Base-by-base conservation (phyloP, 2,888 invertebrate species). In the Epinotia bilunana region DNA sequence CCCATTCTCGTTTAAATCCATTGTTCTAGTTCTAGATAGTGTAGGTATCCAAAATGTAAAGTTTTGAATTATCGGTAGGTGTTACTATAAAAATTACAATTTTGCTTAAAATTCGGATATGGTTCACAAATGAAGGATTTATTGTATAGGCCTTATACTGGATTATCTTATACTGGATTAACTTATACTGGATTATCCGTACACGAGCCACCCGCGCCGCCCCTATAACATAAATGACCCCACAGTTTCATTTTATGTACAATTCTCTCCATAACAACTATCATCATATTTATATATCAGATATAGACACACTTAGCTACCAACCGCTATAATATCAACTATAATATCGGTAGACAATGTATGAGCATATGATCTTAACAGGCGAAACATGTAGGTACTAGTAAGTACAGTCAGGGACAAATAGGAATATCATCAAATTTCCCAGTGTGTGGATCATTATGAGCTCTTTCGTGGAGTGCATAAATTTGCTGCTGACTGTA, bases 291-390 rank as follows among this genome's bases (percentile, higher is more conserved):
- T n/a, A n/a, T n/a, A n/a, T n/a, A n/a, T n/a, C n/a, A 65, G 28
- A 72, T 71, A 74, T 72, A 75, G 71, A 75, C 75, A 75, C 74
- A 58, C 72, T 67, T 72, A 63, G 67, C 75, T 75, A 75, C 75
- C 71, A 72, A 67, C 67, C 61, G 46, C 72, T 75, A 75, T n/a
- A 53, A 53, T 53, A 49, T 49, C 16, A 53, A 61, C 65, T 72
- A 75, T 60, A 43, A 65, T 65, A 74, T 43, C 74, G 71, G 71
- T 72, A 75, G 67, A 72, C 72, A 75, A 67, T 49, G 69, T 75
- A 72, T 75, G 72, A 75, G 72, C 64, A 67, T 71, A 71, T 64
- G 23, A 71, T 53, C 64, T 58, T 18, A 63, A 69, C 49, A 74
- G 65, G 74, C 70, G 58, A 72, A 67, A 20, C 28, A 49, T 28